phyloP scores from a whole-genome alignment of 2,113 vertebrate genomes.

The Erythrolamprus reginae region DNA sequence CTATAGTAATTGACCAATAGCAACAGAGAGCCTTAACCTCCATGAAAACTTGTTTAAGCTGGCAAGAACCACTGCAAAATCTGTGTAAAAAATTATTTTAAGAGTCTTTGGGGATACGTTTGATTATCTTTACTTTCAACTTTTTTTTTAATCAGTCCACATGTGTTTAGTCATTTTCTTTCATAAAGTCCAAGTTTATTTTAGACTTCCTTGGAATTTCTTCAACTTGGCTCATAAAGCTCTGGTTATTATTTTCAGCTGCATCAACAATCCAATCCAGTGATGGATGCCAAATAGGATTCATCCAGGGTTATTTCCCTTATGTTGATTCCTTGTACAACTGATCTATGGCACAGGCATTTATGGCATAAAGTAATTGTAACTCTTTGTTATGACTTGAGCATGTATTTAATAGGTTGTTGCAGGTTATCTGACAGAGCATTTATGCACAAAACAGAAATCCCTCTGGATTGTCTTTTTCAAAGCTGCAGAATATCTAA shows the following conservation, averaged over 20 bases:
- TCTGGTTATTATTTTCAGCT: background rate
- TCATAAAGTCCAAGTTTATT: background rate
- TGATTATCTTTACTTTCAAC: background rate
- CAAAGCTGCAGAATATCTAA: background rate
- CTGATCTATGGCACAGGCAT: background rate
- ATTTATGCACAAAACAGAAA: background rate
- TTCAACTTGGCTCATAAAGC: background rate
- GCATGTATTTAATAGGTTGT: background rate
- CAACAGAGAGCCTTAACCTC: background rate
- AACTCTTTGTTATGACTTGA: background rate
- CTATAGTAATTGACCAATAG: background rate
- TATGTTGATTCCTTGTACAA: background rate
- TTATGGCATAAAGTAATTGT: background rate
- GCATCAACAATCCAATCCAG: background rate
- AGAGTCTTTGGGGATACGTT: background rate
- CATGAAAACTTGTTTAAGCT: background rate
- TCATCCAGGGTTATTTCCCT: background rate
- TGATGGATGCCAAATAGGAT: background rate
- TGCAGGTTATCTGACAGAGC: background rate
- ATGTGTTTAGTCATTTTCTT: background rate
- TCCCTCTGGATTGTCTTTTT: background rate
- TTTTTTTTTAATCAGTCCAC: background rate
- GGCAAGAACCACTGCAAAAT: background rate
- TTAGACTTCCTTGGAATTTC: background rate
- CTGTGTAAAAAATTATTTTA: background rate